Conservation (phyloP, 2,113 vertebrate genomes). For the Myiopsitta monachus region DNA sequence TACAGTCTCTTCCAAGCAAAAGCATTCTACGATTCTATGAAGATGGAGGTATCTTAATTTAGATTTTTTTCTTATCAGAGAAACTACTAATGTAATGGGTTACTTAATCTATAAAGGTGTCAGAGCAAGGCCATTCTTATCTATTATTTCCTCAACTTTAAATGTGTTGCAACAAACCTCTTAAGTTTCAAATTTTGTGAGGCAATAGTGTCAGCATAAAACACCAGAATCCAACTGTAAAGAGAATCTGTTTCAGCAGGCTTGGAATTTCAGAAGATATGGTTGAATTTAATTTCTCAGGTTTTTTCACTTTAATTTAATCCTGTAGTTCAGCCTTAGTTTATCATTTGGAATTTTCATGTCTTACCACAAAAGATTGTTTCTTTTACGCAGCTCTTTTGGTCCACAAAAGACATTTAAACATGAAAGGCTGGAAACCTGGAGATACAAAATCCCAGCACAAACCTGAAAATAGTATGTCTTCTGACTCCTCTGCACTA, state of each 20-base stretch:
- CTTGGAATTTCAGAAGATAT: not conserved
- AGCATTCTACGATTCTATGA: not conserved
- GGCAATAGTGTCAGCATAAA: not conserved
- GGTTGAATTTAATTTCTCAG: not conserved
- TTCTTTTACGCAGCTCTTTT: not conserved
- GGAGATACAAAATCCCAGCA: not conserved
- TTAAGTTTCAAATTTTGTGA: not conserved
- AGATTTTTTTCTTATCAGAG: not conserved
- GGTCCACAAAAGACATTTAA: not conserved
- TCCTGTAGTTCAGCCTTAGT: not conserved
- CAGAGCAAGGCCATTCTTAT: not conserved
- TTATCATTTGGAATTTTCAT: not conserved
- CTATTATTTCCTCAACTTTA: not conserved
- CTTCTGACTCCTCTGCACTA: not conserved
- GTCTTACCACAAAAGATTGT: not conserved
- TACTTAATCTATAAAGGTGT: not conserved
- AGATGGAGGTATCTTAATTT: not conserved
- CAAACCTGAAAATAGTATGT: not conserved
- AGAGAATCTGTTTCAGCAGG: not conserved
- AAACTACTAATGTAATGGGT: not conserved
- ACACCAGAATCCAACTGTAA: not conserved
- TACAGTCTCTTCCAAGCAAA: not conserved
- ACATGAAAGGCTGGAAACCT: not conserved
- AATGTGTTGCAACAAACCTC: not conserved
- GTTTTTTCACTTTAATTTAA: not conserved